These are phyloP conservation scores for Pomacea maculata DNA, from an alignment of 1,140 invertebrate genomes.

Conservation along the genomic window DNA sequence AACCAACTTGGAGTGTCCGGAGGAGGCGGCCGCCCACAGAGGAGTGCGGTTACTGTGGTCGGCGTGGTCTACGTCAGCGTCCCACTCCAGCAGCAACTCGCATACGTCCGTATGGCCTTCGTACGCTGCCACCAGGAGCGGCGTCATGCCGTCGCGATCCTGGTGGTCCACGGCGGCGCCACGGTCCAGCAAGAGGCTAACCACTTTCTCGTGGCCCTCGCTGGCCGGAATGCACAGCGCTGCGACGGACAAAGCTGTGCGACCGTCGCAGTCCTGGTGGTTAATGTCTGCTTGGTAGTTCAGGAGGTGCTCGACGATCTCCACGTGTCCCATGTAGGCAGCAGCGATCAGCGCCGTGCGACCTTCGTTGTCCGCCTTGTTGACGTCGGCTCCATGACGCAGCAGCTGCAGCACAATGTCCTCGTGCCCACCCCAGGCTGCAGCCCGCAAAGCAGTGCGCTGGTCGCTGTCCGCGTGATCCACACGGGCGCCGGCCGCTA, in stretches of 20 bases:
- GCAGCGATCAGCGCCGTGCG: conserved; percentile 72
- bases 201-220: conserved; percentile 73
- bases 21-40: conserved; percentile 81
- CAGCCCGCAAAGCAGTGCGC: conserved; percentile 88
- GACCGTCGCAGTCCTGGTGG: conserved; percentile 61
- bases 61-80: conserved; percentile 85
- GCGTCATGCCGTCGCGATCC: conserved; percentile 93
- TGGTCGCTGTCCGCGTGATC: conserved; percentile 85
- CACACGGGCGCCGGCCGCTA: conserved; percentile 81
- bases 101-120: conserved; percentile 76
- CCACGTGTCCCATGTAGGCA: conserved; percentile 70
- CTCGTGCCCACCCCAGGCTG: conserved; percentile 90
- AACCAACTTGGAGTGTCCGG: conserved; percentile 85
- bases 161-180: conserved; percentile 79
- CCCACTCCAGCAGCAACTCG: conserved; percentile 83
- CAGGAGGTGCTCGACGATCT: conserved; percentile 66
- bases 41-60: conserved; percentile 83
- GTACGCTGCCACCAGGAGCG: conserved; percentile 84
- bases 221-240: conserved; percentile 71
- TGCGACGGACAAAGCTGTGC: conserved; percentile 76
- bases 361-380: conserved; percentile 83
- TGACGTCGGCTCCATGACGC: conserved; percentile 83
- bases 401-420: conserved; percentile 89
- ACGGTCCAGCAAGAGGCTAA: conserved; percentile 78
- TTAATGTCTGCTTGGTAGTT: conserved; percentile 60